These are phyloP conservation scores for Stenotaenia linearis DNA, from an alignment of 2,888 invertebrate genomes.

Conservation along the genomic window DNA sequence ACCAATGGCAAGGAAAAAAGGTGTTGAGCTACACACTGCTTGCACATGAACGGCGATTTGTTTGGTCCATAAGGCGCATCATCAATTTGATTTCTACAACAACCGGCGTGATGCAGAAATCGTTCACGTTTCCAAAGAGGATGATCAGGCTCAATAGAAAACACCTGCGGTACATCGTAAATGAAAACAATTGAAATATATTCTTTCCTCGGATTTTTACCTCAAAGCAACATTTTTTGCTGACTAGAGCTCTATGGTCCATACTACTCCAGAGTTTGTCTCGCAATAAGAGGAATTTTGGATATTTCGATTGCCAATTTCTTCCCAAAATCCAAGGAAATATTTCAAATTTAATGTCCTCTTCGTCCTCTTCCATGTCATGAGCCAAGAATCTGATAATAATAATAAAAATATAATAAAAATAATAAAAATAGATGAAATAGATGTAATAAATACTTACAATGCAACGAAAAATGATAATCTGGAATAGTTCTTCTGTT, in stretches of 20 bases:
- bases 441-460: constrained; percentile 49
- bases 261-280: constrained; percentile 49
- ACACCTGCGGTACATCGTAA: no score
- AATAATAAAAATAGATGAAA: background rate
- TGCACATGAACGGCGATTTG: background rate
- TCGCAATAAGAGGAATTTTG: constrained; percentile 44
- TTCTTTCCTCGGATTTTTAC: constrained; percentile 40
- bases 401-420: background rate
- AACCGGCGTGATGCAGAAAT: constrained; percentile 23
- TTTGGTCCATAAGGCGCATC: background rate
- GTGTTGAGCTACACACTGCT: background rate
- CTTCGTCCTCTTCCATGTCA: constrained; percentile 58
- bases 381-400: constrained; percentile 52
- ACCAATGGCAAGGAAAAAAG: background rate
- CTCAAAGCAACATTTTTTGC: constrained; percentile 52
- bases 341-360: constrained; percentile 51
- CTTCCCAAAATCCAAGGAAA: constrained; percentile 50
- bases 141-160: constrained; percentile 31
- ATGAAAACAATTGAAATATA: background rate
- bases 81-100: background rate
- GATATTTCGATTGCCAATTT: constrained; percentile 41
- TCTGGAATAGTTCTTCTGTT: constrained; percentile 50
- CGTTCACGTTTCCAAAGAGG: constrained; percentile 32
- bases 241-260: constrained; percentile 52
- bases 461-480: constrained; percentile 55